Conservation (phyloP, 2,888 invertebrate species). For the Parelbella ahira region DNA sequence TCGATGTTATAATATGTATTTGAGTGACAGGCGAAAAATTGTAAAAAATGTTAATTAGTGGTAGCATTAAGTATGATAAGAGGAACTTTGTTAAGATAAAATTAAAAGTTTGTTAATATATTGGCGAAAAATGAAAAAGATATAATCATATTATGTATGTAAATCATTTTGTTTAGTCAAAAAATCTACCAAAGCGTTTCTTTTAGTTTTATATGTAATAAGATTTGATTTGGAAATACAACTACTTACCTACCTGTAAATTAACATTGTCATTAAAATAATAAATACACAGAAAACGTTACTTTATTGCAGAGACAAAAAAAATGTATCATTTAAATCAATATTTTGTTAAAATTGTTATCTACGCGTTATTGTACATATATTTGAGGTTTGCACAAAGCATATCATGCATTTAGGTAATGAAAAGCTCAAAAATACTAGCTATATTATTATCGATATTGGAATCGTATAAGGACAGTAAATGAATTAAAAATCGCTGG, state of each 20-base stretch:
- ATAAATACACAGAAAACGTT: conserved; percentile 33
- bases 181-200: conserved; percentile 52
- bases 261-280: conserved; percentile 29
- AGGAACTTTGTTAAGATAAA: conserved; percentile 17
- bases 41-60: conserved; percentile 31
- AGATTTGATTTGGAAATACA: conserved; percentile 28
- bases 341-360: conserved; percentile 65
- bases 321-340: conserved; percentile 34
- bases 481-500: too few relatives aligned
- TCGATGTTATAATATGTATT: background rate
- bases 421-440: conserved; percentile 56
- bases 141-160: conserved; percentile 22
- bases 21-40: conserved; percentile 27
- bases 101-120: conserved; percentile 33
- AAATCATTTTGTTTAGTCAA: conserved; percentile 43
- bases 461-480: too few relatives aligned
- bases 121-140: conserved; percentile 29
- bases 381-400: conserved; percentile 41
- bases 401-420: conserved; percentile 61
- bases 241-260: conserved; percentile 28
- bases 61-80: conserved; percentile 24
- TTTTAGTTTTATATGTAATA: conserved; percentile 29
- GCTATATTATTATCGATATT: conserved; percentile 32
- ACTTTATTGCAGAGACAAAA: conserved; percentile 31
- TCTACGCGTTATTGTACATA: conserved; percentile 57